Base-by-base conservation (phyloP, 1,140 invertebrate genomes). In the Drosophila ananassae region DNA sequence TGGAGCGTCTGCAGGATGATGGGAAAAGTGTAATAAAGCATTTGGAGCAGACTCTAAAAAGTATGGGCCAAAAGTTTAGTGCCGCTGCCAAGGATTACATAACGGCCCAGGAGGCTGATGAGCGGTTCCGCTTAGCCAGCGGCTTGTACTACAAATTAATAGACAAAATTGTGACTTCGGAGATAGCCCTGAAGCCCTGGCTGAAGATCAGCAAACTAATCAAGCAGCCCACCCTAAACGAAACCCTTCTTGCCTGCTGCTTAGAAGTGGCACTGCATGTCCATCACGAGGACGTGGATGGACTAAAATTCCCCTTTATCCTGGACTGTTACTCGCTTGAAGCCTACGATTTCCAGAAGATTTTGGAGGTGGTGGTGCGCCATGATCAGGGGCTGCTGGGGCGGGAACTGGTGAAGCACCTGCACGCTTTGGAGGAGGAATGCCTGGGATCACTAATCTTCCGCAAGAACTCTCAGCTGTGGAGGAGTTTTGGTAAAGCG, bases 381-480 rank as follows among this genome's bases (percentile, higher is more conserved):
- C 95, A 96, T 3, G 95, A 96, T 0, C 96, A 97, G 72, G 96
- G 98, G 71, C 95, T 97, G 48, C 93, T 99, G 2, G 96, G 97
- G 1, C 93, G 98, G 30, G 97, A 99, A 89, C 95, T 98, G 41
- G 96, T 99, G 0, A 99, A 98, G 89, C 98, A 99, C 93, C 93
- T 99, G 6, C 99, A 98, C 93, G 93, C 95, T 94, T 95, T 99
- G 66, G 98, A 99, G 92, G 98, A 99, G 90, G 95, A 95, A 90
- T 97, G 99, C 59, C 92, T 99, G n/a, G 98, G 99, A 79, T 95
- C 95, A 22, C 91, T 98, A 39, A 98, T 97, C 0, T 99, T 99
- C 98, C 94, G 94, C 73, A 94, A 93, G 6, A 94, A 95, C 44
- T 99, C 98, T 82, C 95, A 96, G 5, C 82, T 99, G 0, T 99